These are phyloP conservation scores for Galeopterus variegatus DNA, from an alignment of 2,113 vertebrate species.

Conservation along the genomic window DNA sequence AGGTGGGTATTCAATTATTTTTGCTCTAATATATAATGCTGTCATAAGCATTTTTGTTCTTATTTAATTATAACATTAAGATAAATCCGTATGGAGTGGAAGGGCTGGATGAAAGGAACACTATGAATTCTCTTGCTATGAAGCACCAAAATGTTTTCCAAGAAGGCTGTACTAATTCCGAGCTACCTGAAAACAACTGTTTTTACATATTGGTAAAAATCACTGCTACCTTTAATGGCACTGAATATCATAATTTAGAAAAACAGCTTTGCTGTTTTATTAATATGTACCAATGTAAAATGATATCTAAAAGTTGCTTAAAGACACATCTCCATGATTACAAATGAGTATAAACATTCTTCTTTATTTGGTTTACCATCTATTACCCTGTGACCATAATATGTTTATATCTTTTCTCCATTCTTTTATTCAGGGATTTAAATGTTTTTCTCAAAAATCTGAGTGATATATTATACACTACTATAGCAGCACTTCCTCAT, in stretches of 20 bases:
- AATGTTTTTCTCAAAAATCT: conserved; percentile 4
- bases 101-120: neutral
- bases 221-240: neutral
- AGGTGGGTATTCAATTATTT: neutral
- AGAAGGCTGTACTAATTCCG: neutral
- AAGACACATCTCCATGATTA: neutral
- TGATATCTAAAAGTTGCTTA: neutral
- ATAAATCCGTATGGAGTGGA: neutral
- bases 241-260: conserved; percentile 27
- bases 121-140: neutral
- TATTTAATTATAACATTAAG: neutral
- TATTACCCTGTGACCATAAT: neutral
- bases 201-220: neutral
- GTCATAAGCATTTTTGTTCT: neutral
- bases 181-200: neutral
- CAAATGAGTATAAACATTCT: neutral
- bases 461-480: neutral
- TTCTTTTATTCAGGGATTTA: neutral
- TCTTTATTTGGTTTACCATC: neutral
- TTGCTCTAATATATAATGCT: neutral
- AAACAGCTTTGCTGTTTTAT: neutral
- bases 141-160: neutral
- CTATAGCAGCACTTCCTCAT: neutral
- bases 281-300: neutral
- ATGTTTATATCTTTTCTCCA: neutral